Base-by-base conservation (phyloP, 2,113 vertebrate species). In the Aegithalos caudatus region DNA sequence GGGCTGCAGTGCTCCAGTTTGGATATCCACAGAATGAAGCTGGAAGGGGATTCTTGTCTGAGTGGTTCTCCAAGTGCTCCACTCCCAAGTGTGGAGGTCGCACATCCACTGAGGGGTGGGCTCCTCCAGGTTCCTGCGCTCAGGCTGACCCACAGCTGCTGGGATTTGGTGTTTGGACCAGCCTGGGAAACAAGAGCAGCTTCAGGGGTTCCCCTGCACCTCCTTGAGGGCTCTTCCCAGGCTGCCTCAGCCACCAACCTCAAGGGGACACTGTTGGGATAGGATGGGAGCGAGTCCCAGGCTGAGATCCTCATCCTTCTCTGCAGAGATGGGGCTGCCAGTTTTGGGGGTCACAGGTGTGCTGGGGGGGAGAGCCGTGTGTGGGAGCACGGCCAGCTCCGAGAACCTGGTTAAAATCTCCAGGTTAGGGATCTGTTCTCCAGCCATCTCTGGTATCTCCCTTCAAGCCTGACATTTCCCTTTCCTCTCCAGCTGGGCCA, bases 231-330 rank as follows among this genome's bases (percentile, higher is more conserved):
- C 53, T 50, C 47, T 70, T 69, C 50, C 67, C 79, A 14, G 62
- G 71, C 77, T 71, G 72, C 60, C 91, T 94, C 95, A 80, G 54
- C 92, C 92, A 33, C 13, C 86, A 64, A 0, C 95, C 96, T 96
- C 91, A 86, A 92, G 95, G 79, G 94, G 95, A 93, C 95, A 88
- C 67, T 93, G 79, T 95, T 94, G 94, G 92, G 90, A 94, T 12
- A 47, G 91, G 69, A 84, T 71, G 92, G 91, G 76, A 88, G 42
- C 0, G 1, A 62, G 62, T 78, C 69, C 77, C 72, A 2, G 0
- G 38, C 86, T 66, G 7, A 4, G 45, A 88, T 28, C 54, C 72
- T 82, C 79, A 24, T 33, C 45, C 42, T 76, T 51, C 11, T 11
- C 65, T 42, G 73, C 38, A 45, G 60, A 3, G 2, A 12, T 7